Conservation (phyloP, 2,888 invertebrate genomes). For the Pheosia tremula region DNA sequence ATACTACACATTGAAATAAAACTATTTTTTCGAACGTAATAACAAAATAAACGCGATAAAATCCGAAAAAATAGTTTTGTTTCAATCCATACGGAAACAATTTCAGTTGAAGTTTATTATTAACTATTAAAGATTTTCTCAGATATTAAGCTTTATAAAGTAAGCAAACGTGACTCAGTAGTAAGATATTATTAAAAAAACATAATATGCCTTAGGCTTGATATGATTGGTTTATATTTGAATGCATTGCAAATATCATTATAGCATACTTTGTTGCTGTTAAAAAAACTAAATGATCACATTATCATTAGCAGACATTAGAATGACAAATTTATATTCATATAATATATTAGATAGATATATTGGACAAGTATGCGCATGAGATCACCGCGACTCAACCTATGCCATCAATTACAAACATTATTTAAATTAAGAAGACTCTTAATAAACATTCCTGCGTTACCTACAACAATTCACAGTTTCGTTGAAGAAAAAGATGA, state of each 20-base stretch:
- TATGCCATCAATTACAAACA: constrained; percentile 22
- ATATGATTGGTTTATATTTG: too few species aligned
- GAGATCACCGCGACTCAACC: background rate
- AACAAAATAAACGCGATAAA: too few species aligned
- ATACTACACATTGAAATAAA: too few species aligned
- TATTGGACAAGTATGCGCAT: background rate
- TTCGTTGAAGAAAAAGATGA: constrained; percentile 17
- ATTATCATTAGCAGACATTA: background rate
- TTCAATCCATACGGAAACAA: too few species aligned
- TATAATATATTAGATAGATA: background rate
- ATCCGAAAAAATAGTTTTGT: too few species aligned
- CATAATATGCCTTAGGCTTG: too few species aligned
- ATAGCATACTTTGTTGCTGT: too few species aligned
- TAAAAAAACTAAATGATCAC: background rate
- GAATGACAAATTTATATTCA: background rate
- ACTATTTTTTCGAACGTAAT: too few species aligned
- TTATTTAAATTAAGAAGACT: constrained; percentile 25
- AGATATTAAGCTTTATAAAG: too few species aligned
- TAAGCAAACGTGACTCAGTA: too few species aligned
- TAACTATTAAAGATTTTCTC: background rate
- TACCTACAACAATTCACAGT: constrained; percentile 12
- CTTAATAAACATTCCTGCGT: constrained; percentile 15
- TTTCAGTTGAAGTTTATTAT: background rate
- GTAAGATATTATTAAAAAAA: too few species aligned
- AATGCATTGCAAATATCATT: too few species aligned